A percentile compares a stretch with the other conserved stretches of the same genome.
Conservation (phyloP, 2,888 invertebrate genomes). For the Alitta virens region DNA sequence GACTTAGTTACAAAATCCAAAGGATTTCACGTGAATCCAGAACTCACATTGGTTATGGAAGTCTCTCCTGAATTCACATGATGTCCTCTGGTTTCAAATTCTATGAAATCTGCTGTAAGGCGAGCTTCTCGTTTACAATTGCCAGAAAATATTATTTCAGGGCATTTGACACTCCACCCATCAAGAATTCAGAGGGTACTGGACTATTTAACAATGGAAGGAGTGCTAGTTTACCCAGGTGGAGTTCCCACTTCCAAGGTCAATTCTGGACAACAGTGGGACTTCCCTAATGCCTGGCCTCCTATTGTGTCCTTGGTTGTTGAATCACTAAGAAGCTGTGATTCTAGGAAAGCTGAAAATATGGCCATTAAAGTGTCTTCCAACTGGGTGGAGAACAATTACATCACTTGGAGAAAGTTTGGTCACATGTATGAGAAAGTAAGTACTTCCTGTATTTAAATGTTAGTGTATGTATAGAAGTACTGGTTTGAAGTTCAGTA, state of each 20-base stretch:
- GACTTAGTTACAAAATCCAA: too few species aligned
- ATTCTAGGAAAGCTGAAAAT: constrained; percentile 65
- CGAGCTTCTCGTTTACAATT: too few species aligned
- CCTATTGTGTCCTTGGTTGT: constrained; percentile 85
- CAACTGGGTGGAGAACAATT: constrained; percentile 66
- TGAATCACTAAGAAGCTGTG: constrained; percentile 72
- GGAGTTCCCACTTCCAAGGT: constrained; percentile 51
- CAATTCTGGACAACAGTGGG: constrained; percentile 56
- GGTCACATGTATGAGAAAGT: constrained; percentile 58
- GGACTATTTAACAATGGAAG: neutral
- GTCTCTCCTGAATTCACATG: too few species aligned
- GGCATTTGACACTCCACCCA: too few species aligned
- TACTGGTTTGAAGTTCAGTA: too few species aligned
- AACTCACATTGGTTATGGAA: too few species aligned
- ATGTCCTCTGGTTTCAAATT: too few species aligned
- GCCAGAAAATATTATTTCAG: too few species aligned
- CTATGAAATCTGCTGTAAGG: too few species aligned
- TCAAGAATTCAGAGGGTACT: too few species aligned
- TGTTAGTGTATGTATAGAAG: neutral
- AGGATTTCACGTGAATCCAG: too few species aligned
- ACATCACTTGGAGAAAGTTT: constrained; percentile 45
- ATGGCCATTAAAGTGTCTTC: constrained; percentile 72
- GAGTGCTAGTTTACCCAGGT: constrained; percentile 29
- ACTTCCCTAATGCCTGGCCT: constrained; percentile 83
- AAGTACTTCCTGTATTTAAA: constrained; percentile 41